Evolutionary conservation across 2,888 invertebrate genomes (phyloP).

Genomic region (Darwinula stevensoni): DNA sequence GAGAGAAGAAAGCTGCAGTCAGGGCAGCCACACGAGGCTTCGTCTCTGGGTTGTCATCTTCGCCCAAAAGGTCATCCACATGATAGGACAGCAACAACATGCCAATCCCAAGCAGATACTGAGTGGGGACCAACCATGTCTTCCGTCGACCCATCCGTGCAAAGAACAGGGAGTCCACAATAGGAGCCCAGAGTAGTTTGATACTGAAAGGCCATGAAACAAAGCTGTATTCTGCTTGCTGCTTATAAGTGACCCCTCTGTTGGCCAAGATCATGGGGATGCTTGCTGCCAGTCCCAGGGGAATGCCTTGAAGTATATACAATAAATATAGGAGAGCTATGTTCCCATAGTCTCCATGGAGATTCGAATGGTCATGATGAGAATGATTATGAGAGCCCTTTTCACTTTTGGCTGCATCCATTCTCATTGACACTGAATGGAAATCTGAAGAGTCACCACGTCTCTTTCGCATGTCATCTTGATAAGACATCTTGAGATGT

Average conservation of each 20-base stretch:
- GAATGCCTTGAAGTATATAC: slow-evolving; percentile 73
- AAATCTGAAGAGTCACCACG: too few relatives aligned
- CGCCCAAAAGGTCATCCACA: slow-evolving; percentile 45
- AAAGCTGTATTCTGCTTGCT: slow-evolving; percentile 36
- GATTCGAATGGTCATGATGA: not conserved
- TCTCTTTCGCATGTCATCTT: too few relatives aligned
- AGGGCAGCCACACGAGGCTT: slow-evolving; percentile 40
- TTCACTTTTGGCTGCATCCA: too few relatives aligned
- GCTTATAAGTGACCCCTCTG: slow-evolving; percentile 65
- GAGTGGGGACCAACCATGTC: slow-evolving; percentile 70
- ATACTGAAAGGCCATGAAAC: slow-evolving; percentile 36
- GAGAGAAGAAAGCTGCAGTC: slow-evolving; percentile 54
- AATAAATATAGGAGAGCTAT: slow-evolving; percentile 64
- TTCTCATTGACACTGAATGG: too few relatives aligned
- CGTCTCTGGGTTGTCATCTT: slow-evolving; percentile 14
- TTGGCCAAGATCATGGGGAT: slow-evolving; percentile 87
- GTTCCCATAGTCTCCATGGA: slow-evolving; percentile 19
- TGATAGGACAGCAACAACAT: slow-evolving; percentile 58
- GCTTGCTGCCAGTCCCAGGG: slow-evolving; percentile 70
- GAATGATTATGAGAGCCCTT: too few relatives aligned
- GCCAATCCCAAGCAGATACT: slow-evolving; percentile 61
- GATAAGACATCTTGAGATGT: too few relatives aligned
- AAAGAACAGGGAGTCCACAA: slow-evolving; percentile 75
- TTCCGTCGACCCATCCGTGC: slow-evolving; percentile 65
- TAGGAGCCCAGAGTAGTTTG: slow-evolving; percentile 90